A percentile compares a stretch with the other conserved stretches of the same genome.
These are phyloP conservation scores for Antitype chi DNA, from an alignment of 2,888 invertebrate genomes.

Conservation along the genomic window DNA sequence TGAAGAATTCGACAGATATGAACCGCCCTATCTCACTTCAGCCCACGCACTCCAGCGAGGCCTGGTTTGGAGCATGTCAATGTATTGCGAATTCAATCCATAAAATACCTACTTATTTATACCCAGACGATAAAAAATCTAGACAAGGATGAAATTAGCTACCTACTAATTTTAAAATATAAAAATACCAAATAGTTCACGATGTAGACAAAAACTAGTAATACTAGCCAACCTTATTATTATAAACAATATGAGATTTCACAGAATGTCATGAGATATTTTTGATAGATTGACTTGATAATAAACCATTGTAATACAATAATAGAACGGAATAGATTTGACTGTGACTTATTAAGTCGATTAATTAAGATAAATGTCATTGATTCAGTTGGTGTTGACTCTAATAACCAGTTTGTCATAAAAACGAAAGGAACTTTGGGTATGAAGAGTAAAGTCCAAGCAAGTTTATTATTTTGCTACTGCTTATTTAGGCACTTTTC, in stretches of 20 bases:
- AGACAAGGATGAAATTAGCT: constrained; percentile 4
- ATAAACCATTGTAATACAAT: constrained; percentile 41
- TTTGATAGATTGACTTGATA: constrained; percentile 44
- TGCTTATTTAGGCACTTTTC: neutral
- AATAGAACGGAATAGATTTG: constrained; percentile 48
- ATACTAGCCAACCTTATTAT: constrained; percentile 24
- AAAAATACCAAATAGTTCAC: constrained; percentile 18
- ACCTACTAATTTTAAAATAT: constrained; percentile 9
- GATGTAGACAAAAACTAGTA: constrained; percentile 40
- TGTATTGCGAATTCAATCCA: neutral
- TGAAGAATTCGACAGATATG: neutral
- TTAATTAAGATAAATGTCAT: constrained; percentile 63
- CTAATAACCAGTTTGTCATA: constrained; percentile 30
- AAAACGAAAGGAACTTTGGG: neutral
- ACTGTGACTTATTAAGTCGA: constrained; percentile 58
- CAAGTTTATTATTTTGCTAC: neutral
- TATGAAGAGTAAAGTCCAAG: neutral
- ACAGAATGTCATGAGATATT: constrained; percentile 43
- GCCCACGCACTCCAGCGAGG: neutral
- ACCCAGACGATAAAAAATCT: constrained; percentile 15
- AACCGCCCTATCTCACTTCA: neutral
- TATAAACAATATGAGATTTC: constrained; percentile 40
- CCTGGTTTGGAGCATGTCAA: neutral
- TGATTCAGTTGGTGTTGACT: constrained; percentile 27
- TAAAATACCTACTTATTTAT: constrained; percentile 6